phyloP scores from a whole-genome alignment of 2,113 vertebrate species.

The Todiramphus saurophagus region DNA sequence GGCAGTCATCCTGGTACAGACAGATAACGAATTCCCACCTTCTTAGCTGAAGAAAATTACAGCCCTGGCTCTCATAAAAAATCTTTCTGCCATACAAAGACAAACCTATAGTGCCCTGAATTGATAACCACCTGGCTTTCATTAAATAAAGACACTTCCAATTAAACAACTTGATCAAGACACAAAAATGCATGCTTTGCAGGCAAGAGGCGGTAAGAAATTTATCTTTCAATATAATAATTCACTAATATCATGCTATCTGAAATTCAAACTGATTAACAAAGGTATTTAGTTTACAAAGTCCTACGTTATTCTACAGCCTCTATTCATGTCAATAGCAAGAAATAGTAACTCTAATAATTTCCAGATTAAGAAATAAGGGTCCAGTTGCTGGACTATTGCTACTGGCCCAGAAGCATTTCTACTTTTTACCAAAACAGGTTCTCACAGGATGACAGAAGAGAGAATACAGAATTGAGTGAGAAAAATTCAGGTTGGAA shows the following conservation, averaged over 20 bases:
- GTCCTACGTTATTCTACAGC: neutral
- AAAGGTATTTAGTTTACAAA: neutral
- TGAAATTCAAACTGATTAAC: neutral
- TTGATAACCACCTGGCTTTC: slow-evolving; percentile 33
- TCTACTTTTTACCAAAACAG: neutral
- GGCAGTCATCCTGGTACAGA: slow-evolving; percentile 51
- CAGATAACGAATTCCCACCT: slow-evolving; percentile 57
- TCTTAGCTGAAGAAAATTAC: slow-evolving; percentile 44
- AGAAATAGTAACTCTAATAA: neutral
- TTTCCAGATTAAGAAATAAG: neutral
- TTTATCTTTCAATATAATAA: slow-evolving; percentile 19
- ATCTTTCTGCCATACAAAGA: slow-evolving; percentile 34
- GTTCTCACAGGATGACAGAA: neutral
- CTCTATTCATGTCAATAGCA: neutral
- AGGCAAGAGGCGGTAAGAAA: neutral
- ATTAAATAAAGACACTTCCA: slow-evolving; percentile 41
- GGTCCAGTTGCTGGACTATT: neutral
- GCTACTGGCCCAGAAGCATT: neutral
- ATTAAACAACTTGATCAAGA: slow-evolving; percentile 39
- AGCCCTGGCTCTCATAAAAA: slow-evolving; percentile 35
- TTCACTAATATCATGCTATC: neutral
- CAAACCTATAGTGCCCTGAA: neutral
- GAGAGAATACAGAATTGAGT: neutral
- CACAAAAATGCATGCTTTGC: neutral
- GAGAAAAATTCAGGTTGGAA: neutral